A percentile compares a stretch with the other conserved stretches of the same genome.
Conservation (phyloP, 1,140 invertebrate species). For the Ditylenchus dipsaci region DNA sequence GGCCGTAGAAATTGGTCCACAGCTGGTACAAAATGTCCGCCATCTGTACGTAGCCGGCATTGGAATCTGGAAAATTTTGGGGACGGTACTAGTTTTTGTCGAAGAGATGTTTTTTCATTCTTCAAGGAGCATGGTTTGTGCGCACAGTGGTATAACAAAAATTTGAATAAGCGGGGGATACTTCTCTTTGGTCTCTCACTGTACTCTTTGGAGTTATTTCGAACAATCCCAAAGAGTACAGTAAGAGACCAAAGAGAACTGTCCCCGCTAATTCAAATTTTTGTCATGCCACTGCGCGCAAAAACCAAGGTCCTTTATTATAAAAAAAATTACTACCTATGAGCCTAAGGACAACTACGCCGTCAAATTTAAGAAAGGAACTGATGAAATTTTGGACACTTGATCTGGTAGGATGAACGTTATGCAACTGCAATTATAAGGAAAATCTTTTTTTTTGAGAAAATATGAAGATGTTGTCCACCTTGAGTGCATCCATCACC, state of each 20-base stretch:
- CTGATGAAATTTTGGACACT: conserved; percentile 24
- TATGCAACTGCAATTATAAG: conserved; percentile 22
- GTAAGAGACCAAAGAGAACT: too few species aligned
- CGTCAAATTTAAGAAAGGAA: conserved; percentile 32
- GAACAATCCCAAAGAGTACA: too few species aligned
- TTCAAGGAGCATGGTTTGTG: too few species aligned
- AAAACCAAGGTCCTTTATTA: too few species aligned
- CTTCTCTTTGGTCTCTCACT: too few species aligned
- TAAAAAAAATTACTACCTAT: conserved; percentile 5
- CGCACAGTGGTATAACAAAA: too few species aligned
- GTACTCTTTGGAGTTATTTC: too few species aligned
- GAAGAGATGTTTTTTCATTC: too few species aligned
- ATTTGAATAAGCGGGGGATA: too few species aligned
- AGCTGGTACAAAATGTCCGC: conserved; percentile 42
- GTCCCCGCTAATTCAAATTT: too few species aligned
- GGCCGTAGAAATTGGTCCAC: conserved; percentile 20
- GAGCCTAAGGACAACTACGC: conserved; percentile 37
- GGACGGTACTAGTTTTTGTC: too few species aligned
- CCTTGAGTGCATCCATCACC: conserved; percentile 36
- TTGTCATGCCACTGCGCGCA: too few species aligned
- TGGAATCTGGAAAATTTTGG: conserved; percentile 21
- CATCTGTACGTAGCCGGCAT: conserved; percentile 46
- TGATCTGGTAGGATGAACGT: conserved; percentile 9
- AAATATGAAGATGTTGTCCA: neutral
- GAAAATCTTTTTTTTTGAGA: neutral